These are phyloP conservation scores for Phaedon cochleariae DNA, from an alignment of 2,888 invertebrate genomes.

Conservation along the genomic window DNA sequence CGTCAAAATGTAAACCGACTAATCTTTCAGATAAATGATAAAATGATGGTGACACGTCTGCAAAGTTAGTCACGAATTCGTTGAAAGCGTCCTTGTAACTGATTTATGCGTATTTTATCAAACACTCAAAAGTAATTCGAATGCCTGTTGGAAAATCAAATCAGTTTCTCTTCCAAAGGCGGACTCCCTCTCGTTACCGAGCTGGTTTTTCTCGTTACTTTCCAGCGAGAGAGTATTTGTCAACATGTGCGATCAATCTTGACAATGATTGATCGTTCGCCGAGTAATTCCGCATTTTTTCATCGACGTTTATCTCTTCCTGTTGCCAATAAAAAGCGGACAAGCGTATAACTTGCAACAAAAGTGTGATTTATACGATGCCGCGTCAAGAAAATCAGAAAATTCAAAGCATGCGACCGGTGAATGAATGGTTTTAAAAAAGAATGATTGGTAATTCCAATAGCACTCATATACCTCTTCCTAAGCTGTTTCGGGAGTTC, in stretches of 20 bases:
- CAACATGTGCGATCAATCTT: conserved; percentile 16
- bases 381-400: neutral
- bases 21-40: neutral
- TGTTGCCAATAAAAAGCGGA: neutral
- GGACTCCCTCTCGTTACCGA: conserved; percentile 1
- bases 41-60: neutral
- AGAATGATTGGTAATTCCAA: too few relatives aligned
- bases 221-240: conserved; percentile 12
- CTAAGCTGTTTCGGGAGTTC: too few relatives aligned
- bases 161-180: neutral
- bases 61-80: neutral
- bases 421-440: too few relatives aligned
- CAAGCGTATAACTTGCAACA: neutral
- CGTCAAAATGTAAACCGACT: neutral
- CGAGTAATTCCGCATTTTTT: conserved; percentile 5
- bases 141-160: neutral
- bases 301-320: conserved; percentile 5
- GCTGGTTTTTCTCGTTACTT: conserved; percentile 13
- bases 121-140: neutral
- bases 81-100: too few relatives aligned
- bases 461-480: too few relatives aligned
- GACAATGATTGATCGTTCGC: conserved; percentile 12
- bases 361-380: conserved; percentile 5
- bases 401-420: conserved; percentile 23
- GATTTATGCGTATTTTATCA: neutral